Conservation (phyloP, 2,797 vertebrate genomes). For the Micromesistius poutassou region DNA sequence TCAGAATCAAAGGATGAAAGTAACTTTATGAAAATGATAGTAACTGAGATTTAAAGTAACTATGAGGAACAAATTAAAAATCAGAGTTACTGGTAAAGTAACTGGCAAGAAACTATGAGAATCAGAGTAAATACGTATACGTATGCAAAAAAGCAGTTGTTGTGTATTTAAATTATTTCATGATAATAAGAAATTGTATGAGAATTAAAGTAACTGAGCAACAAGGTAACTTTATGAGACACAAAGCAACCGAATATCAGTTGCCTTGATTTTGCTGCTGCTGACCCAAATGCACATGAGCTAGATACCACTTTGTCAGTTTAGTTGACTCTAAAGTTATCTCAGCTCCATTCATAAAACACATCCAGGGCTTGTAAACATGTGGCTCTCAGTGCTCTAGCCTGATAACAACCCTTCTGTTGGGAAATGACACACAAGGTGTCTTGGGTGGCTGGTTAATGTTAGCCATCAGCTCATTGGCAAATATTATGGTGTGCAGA, state of each 20-base stretch:
- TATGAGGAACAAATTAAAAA: too few species aligned
- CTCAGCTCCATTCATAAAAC: background rate
- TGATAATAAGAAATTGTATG: background rate
- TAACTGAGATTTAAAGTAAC: too few species aligned
- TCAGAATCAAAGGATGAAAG: too few species aligned
- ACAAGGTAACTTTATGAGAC: background rate
- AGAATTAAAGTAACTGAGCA: background rate
- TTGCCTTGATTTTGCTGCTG: background rate
- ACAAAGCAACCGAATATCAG: background rate
- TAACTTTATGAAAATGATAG: too few species aligned
- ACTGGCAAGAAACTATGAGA: too few species aligned
- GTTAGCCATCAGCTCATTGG: background rate
- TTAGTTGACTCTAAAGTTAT: background rate
- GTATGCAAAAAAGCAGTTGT: too few species aligned
- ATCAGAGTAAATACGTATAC: too few species aligned
- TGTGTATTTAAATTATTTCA: too few species aligned
- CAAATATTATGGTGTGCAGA: background rate
- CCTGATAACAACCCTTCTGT: background rate
- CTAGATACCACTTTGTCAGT: background rate
- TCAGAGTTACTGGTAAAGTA: too few species aligned
- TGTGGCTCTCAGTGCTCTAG: background rate
- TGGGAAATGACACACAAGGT: background rate
- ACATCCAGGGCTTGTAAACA: background rate
- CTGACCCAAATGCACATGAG: background rate
- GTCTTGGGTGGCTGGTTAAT: slow-evolving; percentile 1